Base-by-base conservation (phyloP, 2,888 invertebrate genomes). In the Nezara viridula region DNA sequence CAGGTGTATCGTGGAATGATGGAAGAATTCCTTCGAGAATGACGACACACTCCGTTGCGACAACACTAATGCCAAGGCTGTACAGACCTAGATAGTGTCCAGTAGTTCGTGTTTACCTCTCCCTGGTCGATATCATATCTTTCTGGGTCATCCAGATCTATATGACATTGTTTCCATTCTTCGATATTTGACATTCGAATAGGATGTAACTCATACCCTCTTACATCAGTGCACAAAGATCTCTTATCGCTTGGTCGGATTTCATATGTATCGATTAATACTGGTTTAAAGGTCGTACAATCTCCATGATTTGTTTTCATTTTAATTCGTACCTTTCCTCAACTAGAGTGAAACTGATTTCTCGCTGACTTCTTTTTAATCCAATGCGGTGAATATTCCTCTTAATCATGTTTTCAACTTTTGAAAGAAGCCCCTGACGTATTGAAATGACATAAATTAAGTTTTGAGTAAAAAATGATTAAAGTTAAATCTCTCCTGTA, bases 11-110 rank as follows among this genome's bases (percentile, higher is more conserved):
- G 27, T 73, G 19, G 66, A 73, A 37, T 37, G 32, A 16, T 37
- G 7, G 66, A 73, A 73, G 37, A 73, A 73, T 73, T 37, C 66
- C 37, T 16, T 19, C 37, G 1, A 7, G 0, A 37, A 19, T 27
- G 44, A 81, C 81, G 81, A 32, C 27, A 81, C n/a, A 81, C 9
- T 24, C 21, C n/a, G n/a, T 47, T 81, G 81, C 81, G 40, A 81
- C 81, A 44, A 81, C 81, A 81, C 81, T 81, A 81, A 81, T 81
- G 81, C 81, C 81, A 81, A 81, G 81, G 81, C 12, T n/a, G n/a
- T 12, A n/a, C 81, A 14, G 81, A 47, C 81, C 81, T 44, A 47
- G 81, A 24, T 81, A 24, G 24, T 27, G 66, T 73, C 32, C 66
- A 73, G 66, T 37, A 32, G 37, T 37, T 7, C 37, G 19, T 73